Evolutionary conservation across 2,797 vertebrate genomes (phyloP).

Genomic region (Lutjanus campechanus): DNA sequence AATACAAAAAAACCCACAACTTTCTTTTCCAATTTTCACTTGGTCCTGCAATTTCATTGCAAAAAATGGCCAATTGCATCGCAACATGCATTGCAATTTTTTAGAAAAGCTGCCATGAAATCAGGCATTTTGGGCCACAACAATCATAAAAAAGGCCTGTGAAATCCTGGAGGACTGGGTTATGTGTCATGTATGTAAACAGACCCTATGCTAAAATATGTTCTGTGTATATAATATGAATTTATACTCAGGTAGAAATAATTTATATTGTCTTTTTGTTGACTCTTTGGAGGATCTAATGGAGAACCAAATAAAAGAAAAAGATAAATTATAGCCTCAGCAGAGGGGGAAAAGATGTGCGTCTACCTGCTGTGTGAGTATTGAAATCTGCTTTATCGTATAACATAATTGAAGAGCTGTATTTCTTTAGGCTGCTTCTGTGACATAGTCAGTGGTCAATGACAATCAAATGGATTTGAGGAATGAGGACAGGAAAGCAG

Average conservation of each 20-base stretch:
- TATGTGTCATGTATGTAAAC: too few relatives aligned
- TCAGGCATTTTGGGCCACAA: too few relatives aligned
- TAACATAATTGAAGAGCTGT: slow-evolving; percentile 12
- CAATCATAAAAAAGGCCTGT: too few relatives aligned
- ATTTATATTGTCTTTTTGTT: neutral
- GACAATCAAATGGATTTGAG: slow-evolving; percentile 58
- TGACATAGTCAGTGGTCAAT: slow-evolving; percentile 36
- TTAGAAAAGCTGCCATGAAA: too few relatives aligned
- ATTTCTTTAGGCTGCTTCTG: slow-evolving; percentile 20
- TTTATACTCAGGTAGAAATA: neutral
- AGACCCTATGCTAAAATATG: too few relatives aligned
- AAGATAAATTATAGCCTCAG: neutral
- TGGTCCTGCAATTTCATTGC: too few relatives aligned
- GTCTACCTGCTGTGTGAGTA: neutral
- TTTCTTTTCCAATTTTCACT: too few relatives aligned
- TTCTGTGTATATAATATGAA: neutral
- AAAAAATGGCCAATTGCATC: too few relatives aligned
- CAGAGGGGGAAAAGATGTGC: neutral
- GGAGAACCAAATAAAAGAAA: neutral
- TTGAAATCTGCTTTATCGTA: slow-evolving; percentile 1
- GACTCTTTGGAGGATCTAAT: neutral
- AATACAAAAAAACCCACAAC: too few relatives aligned
- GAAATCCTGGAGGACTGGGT: too few relatives aligned
- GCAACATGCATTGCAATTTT: too few relatives aligned
- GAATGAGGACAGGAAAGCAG: slow-evolving; percentile 60